phyloP scores from a whole-genome alignment of 2,888 invertebrate species.

The Argyresthia albistria region DNA sequence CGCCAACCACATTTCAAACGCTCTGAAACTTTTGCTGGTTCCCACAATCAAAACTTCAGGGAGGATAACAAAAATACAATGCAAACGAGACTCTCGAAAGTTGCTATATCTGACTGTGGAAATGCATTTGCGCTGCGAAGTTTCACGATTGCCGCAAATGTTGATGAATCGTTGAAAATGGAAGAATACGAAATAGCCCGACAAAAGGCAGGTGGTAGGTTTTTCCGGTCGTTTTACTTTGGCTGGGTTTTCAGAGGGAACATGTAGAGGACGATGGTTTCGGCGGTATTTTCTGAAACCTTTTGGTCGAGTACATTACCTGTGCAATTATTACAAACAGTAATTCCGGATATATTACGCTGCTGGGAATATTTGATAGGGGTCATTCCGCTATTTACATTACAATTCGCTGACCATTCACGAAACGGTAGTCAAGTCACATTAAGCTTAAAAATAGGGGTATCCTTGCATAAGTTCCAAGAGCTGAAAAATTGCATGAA shows the following conservation, averaged over 20 bases:
- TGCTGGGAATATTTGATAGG: too few species aligned
- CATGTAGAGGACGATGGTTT: neutral
- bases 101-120: slow-evolving; percentile 31
- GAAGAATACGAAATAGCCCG: slow-evolving; percentile 16
- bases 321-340: too few species aligned
- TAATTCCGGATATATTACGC: too few species aligned
- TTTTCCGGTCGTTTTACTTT: neutral
- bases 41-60: slow-evolving; percentile 15
- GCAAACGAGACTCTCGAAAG: slow-evolving; percentile 30
- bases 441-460: too few species aligned
- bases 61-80: slow-evolving; percentile 28
- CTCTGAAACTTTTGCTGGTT: neutral
- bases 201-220: neutral
- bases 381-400: too few species aligned
- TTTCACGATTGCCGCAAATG: slow-evolving; percentile 39
- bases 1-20: neutral
- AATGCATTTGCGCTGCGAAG: slow-evolving; percentile 53
- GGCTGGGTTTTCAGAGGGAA: neutral
- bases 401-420: too few species aligned
- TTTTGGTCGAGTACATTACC: neutral
- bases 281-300: neutral
- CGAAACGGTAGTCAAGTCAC: too few species aligned
- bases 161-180: slow-evolving; percentile 39
- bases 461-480: too few species aligned
- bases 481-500: too few species aligned